These are phyloP conservation scores for Carassius auratus DNA, from an alignment of 2,113 vertebrate species.

Conservation along the genomic window DNA sequence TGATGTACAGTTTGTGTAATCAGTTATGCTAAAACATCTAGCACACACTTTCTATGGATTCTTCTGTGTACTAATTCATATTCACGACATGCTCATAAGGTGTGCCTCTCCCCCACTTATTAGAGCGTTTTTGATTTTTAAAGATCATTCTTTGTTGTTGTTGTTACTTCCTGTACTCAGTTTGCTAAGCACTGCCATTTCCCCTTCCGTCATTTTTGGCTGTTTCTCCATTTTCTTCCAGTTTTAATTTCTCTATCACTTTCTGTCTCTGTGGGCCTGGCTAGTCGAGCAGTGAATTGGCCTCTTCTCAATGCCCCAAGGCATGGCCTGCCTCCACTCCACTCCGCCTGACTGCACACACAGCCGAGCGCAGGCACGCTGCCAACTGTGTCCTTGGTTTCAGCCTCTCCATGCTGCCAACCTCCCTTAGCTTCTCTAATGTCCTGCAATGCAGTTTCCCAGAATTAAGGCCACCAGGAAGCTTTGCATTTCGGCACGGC, in stretches of 20 bases:
- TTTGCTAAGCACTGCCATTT: conserved; percentile 1
- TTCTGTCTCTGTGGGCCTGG: conserved; percentile 46
- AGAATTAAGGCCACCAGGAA: conserved; percentile 44
- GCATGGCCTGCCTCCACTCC: conserved; percentile 36
- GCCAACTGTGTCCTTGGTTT: conserved; percentile 46
- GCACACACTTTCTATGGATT: neutral
- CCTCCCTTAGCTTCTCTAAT: conserved; percentile 36
- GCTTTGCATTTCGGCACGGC: conserved; percentile 4
- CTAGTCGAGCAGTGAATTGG: conserved; percentile 46
- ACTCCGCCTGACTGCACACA: conserved; percentile 43
- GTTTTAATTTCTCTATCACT: neutral
- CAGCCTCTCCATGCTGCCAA: conserved; percentile 48
- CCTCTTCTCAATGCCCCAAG: conserved; percentile 47
- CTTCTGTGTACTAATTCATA: neutral
- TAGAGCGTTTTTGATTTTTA: neutral
- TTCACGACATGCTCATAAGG: neutral
- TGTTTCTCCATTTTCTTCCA: neutral
- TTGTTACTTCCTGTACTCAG: neutral
- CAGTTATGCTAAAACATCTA: neutral
- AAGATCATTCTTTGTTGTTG: neutral
- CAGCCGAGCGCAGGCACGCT: conserved; percentile 45
- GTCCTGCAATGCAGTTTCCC: conserved; percentile 50
- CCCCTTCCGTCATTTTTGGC: neutral
- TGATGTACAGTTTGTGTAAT: neutral
- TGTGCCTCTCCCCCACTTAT: neutral